Conservation (phyloP, 64 coral and sea anemone genomes). For the Montipora efflorescens region DNA sequence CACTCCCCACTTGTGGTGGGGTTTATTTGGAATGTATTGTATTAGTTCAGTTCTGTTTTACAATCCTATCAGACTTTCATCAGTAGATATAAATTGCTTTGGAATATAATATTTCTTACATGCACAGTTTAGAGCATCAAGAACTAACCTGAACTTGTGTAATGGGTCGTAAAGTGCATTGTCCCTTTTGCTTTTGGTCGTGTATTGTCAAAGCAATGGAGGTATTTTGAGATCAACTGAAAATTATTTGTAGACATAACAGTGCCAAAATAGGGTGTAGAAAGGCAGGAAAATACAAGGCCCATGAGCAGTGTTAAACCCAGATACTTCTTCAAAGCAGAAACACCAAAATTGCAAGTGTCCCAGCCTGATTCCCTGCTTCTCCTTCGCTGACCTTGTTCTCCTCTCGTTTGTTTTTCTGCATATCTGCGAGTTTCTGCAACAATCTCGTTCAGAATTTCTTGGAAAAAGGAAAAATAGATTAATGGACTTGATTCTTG, state of each 20-base stretch:
- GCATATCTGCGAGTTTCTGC: slow-evolving; percentile 49
- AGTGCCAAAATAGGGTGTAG: slow-evolving; percentile 27
- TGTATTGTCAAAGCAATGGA: slow-evolving; percentile 51
- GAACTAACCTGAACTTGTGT: slow-evolving; percentile 58
- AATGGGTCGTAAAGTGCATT: slow-evolving; percentile 54
- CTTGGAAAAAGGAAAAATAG: slow-evolving; percentile 34
- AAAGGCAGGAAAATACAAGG: slow-evolving; percentile 35
- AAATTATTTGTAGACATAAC: slow-evolving; percentile 58
- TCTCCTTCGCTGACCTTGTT: slow-evolving; percentile 14
- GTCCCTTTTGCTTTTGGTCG: slow-evolving; percentile 37
- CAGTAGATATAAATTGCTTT: slow-evolving; percentile 46
- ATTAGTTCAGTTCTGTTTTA: slow-evolving; percentile 66
- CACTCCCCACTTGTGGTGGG: slow-evolving; percentile 66
- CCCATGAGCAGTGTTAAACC: slow-evolving; percentile 40
- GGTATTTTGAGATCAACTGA: slow-evolving; percentile 51
- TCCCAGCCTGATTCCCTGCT: slow-evolving; percentile 24
- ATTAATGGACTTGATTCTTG: slow-evolving; percentile 46
- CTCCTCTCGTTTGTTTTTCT: slow-evolving; percentile 33
- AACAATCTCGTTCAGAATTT: slow-evolving; percentile 10
- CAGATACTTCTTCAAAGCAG: slow-evolving; percentile 35
- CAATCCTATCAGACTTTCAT: slow-evolving; percentile 60
- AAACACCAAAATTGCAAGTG: slow-evolving; percentile 27
- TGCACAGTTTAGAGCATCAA: slow-evolving; percentile 53
- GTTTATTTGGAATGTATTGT: slow-evolving; percentile 72
- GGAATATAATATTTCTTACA: slow-evolving; percentile 42